phyloP scores from a whole-genome alignment of 2,888 invertebrate species.

The Adela reaumurella region DNA sequence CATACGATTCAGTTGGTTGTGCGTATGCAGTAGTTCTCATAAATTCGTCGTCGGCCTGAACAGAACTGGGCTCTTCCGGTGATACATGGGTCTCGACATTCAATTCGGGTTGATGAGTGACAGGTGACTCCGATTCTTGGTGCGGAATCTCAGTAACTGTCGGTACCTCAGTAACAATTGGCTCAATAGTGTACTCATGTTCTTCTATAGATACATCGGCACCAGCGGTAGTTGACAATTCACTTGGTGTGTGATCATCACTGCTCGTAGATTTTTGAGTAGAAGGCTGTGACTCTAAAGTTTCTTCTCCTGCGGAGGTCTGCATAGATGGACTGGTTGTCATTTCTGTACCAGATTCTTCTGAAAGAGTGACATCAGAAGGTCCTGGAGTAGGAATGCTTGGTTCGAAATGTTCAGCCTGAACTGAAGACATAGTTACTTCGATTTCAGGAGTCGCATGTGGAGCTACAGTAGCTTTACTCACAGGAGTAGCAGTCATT shows the following conservation, averaged over 20 bases:
- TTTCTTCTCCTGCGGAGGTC: too few relatives aligned
- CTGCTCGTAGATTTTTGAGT: neutral
- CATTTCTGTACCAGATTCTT: neutral
- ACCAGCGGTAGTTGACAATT: too few relatives aligned
- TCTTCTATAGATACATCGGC: too few relatives aligned
- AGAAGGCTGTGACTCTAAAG: neutral
- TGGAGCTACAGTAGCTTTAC: too few relatives aligned
- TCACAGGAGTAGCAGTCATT: too few relatives aligned
- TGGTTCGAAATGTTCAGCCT: neutral
- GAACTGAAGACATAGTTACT: too few relatives aligned
- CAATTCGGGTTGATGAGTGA: neutral
- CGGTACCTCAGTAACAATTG: too few relatives aligned
- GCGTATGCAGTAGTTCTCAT: neutral
- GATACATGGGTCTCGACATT: too few relatives aligned
- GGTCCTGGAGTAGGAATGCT: neutral
- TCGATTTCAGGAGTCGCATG: too few relatives aligned
- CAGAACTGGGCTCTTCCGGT: neutral
- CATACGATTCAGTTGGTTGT: neutral
- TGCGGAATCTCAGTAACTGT: neutral
- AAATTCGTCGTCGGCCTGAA: neutral
- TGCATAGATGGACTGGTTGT: too few relatives aligned
- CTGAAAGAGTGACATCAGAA: neutral
- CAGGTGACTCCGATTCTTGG: neutral
- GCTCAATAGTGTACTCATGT: too few relatives aligned
- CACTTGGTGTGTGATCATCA: too few relatives aligned